A percentile compares a stretch with the other conserved stretches of the same genome.
Conservation (phyloP, 2,797 vertebrate genomes). For the Acanthornis magna region DNA sequence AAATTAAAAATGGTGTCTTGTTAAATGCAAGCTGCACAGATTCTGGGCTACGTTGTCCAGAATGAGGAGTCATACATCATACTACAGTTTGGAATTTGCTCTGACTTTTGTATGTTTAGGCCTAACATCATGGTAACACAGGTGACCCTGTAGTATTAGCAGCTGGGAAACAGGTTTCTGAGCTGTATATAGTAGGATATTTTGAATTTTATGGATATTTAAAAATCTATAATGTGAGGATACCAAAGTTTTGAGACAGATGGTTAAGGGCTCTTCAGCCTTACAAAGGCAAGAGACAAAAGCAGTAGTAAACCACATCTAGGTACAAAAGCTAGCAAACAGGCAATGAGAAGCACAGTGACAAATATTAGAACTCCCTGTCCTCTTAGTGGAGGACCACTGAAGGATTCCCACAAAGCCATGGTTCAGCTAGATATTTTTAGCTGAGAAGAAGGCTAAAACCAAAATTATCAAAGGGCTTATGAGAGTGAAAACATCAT, state of each 20-base stretch:
- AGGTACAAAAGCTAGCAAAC: neutral
- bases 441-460: neutral
- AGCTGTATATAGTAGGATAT: neutral
- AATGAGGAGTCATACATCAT: neutral
- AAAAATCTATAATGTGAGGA: neutral
- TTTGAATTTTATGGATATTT: neutral
- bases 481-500: neutral
- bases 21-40: neutral
- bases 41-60: neutral
- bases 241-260: neutral
- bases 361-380: neutral
- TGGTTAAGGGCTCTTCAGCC: neutral
- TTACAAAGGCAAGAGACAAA: neutral
- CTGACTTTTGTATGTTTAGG: neutral
- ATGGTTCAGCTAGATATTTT: neutral
- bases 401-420: neutral
- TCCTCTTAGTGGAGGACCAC: neutral
- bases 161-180: neutral
- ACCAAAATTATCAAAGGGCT: neutral
- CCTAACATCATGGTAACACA: neutral
- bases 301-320: neutral
- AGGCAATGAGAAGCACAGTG: neutral
- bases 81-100: neutral
- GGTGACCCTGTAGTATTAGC: neutral
- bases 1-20: neutral